phyloP scores from a whole-genome alignment of 2,888 invertebrate species.

The Lycophotia porphyrea region DNA sequence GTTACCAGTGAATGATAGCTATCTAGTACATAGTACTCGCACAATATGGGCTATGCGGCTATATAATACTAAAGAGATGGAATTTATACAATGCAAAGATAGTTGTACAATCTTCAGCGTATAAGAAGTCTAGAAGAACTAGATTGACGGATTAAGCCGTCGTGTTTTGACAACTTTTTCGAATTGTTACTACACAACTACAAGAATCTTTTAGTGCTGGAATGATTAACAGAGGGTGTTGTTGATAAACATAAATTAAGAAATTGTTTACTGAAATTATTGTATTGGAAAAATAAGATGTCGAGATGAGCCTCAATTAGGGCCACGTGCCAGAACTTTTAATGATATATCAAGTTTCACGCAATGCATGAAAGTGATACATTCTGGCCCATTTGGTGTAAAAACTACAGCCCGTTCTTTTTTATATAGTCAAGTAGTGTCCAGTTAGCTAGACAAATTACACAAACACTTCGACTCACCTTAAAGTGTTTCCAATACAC shows the following conservation, averaged over 20 bases:
- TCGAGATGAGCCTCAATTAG: neutral
- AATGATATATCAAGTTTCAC: neutral
- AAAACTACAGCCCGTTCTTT: neutral
- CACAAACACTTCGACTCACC: neutral
- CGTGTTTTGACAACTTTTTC: neutral
- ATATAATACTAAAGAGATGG: too few relatives aligned
- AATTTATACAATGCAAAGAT: too few relatives aligned
- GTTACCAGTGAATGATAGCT: too few relatives aligned
- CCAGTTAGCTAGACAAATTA: neutral
- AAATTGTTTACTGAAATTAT: neutral
- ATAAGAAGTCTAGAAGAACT: neutral
- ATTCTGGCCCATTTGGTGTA: neutral
- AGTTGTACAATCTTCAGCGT: too few relatives aligned
- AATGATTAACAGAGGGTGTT: neutral
- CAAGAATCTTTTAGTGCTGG: neutral
- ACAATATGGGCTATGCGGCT: too few relatives aligned
- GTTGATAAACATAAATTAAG: too few relatives aligned
- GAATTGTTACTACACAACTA: neutral
- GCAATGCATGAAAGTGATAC: neutral
- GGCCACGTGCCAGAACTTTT: neutral
- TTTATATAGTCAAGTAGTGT: too few relatives aligned
- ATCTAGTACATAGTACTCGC: too few relatives aligned
- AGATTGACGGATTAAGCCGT: neutral
- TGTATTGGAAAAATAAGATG: neutral
- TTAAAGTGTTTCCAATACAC: constrained; percentile 10